These are phyloP conservation scores for Enteromius radiatus DNA, from an alignment of 2,797 vertebrate species.

Conservation along the genomic window DNA sequence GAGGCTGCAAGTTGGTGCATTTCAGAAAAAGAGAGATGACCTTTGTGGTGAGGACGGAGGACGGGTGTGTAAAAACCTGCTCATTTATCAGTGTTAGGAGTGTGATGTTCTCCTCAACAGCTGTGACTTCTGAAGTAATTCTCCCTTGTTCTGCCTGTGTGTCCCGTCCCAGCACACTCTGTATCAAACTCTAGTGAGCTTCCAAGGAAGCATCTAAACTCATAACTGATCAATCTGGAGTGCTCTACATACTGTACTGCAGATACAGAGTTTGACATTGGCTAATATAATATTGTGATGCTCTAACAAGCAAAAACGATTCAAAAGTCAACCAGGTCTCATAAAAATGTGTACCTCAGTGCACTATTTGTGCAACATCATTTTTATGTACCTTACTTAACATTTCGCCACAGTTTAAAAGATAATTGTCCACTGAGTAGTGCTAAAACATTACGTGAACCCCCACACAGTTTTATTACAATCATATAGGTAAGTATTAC, in stretches of 20 bases:
- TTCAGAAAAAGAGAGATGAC: conserved; percentile 71
- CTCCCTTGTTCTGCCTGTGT: conserved; percentile 7
- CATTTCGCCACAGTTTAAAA: too few relatives aligned
- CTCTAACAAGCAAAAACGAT: background rate
- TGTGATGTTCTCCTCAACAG: conserved; percentile 22
- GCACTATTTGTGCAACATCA: too few relatives aligned
- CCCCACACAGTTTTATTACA: too few relatives aligned
- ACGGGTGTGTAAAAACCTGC: conserved; percentile 14
- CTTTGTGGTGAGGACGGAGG: conserved; percentile 86
- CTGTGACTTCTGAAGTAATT: conserved; percentile 38
- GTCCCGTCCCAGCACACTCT: conserved; percentile 12
- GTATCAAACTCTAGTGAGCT: conserved; percentile 18
- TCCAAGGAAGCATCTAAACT: background rate
- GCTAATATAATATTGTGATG: background rate
- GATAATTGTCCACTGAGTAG: too few relatives aligned
- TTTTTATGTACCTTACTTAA: too few relatives aligned
- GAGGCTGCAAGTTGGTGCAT: background rate
- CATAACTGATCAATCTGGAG: background rate
- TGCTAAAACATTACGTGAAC: too few relatives aligned
- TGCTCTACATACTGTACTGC: background rate
- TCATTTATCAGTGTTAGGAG: conserved; percentile 17
- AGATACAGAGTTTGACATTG: background rate
- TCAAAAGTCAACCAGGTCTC: background rate
- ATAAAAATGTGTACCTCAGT: too few relatives aligned
- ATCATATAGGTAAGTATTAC: too few relatives aligned